Evolutionary conservation across 2,797 vertebrate species (phyloP).

Genomic region (Channa striata): DNA sequence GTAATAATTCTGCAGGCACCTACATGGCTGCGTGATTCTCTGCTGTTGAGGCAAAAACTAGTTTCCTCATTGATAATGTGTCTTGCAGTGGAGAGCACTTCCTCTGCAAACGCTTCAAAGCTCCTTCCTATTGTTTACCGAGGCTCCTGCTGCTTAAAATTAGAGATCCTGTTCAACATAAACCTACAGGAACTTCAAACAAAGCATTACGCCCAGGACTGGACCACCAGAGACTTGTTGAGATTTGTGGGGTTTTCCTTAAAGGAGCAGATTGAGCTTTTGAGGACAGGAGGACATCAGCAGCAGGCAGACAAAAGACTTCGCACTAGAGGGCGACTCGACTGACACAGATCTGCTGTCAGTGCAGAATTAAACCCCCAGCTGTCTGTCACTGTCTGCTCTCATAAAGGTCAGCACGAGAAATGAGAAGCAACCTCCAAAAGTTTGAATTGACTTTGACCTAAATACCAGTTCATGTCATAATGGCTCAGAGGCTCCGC

Average conservation of each 20-base stretch:
- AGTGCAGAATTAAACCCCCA: conserved; percentile 1
- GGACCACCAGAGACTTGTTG: conserved; percentile 45
- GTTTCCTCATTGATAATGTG: background rate
- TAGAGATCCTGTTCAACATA: conserved; percentile 67
- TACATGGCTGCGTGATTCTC: background rate
- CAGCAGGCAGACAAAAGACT: conserved; percentile 11
- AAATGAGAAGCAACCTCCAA: background rate
- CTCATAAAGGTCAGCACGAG: background rate
- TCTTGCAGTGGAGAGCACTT: background rate
- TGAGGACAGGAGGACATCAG: background rate
- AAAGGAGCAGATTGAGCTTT: conserved; percentile 18
- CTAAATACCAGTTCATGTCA: background rate
- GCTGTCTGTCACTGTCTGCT: background rate
- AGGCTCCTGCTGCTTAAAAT: conserved; percentile 52
- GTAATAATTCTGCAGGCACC: background rate
- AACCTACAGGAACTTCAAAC: conserved; percentile 75
- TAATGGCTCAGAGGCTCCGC: background rate
- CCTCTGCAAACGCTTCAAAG: conserved; percentile 15
- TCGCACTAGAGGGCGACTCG: conserved; percentile 1
- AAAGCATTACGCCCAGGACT: conserved; percentile 46
- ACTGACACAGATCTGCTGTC: conserved; percentile 40
- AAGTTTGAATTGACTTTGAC: background rate
- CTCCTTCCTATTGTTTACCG: conserved; percentile 56
- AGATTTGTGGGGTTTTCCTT: conserved; percentile 22
- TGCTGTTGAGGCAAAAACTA: background rate